Conservation (phyloP, 2,797 vertebrate genomes). For the Aeoliscus strigatus region DNA sequence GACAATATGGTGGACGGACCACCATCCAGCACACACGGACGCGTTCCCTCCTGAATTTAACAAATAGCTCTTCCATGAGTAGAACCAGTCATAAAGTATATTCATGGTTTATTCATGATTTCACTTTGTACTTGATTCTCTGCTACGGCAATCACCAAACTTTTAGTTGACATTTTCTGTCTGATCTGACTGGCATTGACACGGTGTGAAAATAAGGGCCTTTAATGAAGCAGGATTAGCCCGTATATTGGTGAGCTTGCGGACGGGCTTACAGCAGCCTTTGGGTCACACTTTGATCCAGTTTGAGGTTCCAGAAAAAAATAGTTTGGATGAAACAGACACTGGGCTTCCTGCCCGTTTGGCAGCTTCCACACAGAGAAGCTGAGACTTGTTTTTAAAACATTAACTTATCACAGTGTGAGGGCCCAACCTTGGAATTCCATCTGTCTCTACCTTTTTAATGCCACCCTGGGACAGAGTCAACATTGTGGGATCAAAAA, state of each 20-base stretch:
- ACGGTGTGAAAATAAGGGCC: no score
- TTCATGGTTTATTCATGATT: no score
- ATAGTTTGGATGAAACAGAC: slow-evolving; percentile 33
- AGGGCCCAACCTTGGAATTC: slow-evolving; percentile 25
- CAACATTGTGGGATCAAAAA: neutral
- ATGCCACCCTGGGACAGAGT: slow-evolving; percentile 15
- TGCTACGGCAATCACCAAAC: no score
- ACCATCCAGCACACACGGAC: no score
- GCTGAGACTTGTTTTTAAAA: slow-evolving; percentile 45
- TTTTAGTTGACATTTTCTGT: no score
- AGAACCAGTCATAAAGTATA: no score
- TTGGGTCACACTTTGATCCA: slow-evolving; percentile 23
- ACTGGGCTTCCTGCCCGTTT: slow-evolving; percentile 55
- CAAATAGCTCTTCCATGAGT: no score
- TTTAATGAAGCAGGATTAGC: no score
- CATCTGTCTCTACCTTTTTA: slow-evolving; percentile 15
- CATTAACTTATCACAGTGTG: slow-evolving; percentile 28
- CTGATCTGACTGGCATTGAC: no score
- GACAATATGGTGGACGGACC: no score
- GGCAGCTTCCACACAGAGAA: slow-evolving; percentile 36
- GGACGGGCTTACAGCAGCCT: slow-evolving; percentile 11
- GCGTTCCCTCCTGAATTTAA: no score
- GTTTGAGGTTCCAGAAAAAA: slow-evolving; percentile 8
- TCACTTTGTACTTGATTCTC: no score
- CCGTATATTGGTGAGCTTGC: slow-evolving; percentile 11